phyloP scores from a whole-genome alignment of 2,113 vertebrate species.

The Scomber scombrus region DNA sequence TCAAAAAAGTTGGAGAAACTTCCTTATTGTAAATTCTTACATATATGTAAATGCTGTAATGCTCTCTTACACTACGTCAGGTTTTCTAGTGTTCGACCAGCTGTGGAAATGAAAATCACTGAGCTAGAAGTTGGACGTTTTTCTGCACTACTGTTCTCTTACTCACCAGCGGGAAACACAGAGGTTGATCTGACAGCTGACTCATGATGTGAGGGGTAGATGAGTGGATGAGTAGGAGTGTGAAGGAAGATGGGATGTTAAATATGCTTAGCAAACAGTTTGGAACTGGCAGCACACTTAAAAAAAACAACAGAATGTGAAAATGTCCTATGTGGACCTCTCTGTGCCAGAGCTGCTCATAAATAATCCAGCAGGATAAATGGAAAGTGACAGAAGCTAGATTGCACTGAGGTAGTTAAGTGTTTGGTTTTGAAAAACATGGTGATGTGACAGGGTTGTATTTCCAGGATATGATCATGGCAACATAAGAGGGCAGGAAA shows the following conservation, averaged over 20 bases:
- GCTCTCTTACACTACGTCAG: too few relatives aligned
- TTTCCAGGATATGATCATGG: constrained; percentile 13
- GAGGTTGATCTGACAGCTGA: constrained; percentile 25
- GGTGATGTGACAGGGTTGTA: constrained; percentile 28
- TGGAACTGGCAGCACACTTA: constrained; percentile 4
- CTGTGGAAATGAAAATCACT: background rate
- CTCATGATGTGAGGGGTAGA: constrained; percentile 1
- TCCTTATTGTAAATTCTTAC: background rate
- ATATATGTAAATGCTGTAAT: background rate
- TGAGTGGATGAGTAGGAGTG: constrained; percentile 6
- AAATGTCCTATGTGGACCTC: background rate
- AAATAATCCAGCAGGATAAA: constrained; percentile 38
- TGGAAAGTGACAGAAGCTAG: constrained; percentile 35
- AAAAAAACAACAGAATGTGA: background rate
- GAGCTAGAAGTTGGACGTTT: background rate
- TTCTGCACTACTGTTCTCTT: constrained; percentile 21
- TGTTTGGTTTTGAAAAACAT: constrained; percentile 36
- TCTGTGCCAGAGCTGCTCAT: constrained; percentile 13
- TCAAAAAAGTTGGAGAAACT: background rate
- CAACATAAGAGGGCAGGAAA: background rate
- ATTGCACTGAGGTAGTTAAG: constrained; percentile 42
- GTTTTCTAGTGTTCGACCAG: background rate
- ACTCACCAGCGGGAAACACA: background rate
- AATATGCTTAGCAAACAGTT: constrained; percentile 49
- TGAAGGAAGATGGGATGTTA: constrained; percentile 1